A percentile compares a stretch with the other conserved stretches of the same genome.
Conservation (phyloP, 2,888 invertebrate genomes). For the Automeris io region DNA sequence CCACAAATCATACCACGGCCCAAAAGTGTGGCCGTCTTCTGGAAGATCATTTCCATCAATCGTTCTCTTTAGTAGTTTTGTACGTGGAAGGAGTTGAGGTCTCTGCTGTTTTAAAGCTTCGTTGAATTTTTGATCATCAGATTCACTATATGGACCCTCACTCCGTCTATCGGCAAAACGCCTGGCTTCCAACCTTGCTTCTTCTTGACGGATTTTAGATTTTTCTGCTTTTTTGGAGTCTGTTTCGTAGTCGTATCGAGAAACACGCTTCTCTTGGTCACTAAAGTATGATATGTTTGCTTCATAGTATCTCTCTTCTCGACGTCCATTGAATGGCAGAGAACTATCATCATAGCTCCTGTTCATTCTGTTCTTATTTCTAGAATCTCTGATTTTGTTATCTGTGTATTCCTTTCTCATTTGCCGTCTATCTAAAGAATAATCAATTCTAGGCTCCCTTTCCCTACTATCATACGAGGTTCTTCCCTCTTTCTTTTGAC, state of each 20-base stretch:
- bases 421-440: constrained; percentile 63
- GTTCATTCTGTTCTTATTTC: constrained; percentile 45
- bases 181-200: constrained; percentile 62
- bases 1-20: constrained; percentile 94
- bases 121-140: constrained; percentile 77
- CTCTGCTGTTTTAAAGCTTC: constrained; percentile 68
- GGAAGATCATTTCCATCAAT: constrained; percentile 65
- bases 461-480: constrained; percentile 40
- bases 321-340: constrained; percentile 56
- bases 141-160: constrained; percentile 66
- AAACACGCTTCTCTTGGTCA: constrained; percentile 58
- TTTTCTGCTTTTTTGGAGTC: constrained; percentile 74
- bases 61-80: constrained; percentile 80
- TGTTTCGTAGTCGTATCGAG: constrained; percentile 68
- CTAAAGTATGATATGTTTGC: constrained; percentile 69
- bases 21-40: constrained; percentile 84
- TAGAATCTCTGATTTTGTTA: constrained; percentile 47
- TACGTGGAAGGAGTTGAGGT: constrained; percentile 81
- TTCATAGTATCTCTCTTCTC: constrained; percentile 65
- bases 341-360: constrained; percentile 69
- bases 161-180: constrained; percentile 56
- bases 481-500: constrained; percentile 53
- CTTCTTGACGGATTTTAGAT: constrained; percentile 68
- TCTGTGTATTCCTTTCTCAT: constrained; percentile 55
- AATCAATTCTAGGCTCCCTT: constrained; percentile 61